Evolutionary conservation across 2,797 vertebrate genomes (phyloP).

Genomic region (Amazonetta brasiliensis): DNA sequence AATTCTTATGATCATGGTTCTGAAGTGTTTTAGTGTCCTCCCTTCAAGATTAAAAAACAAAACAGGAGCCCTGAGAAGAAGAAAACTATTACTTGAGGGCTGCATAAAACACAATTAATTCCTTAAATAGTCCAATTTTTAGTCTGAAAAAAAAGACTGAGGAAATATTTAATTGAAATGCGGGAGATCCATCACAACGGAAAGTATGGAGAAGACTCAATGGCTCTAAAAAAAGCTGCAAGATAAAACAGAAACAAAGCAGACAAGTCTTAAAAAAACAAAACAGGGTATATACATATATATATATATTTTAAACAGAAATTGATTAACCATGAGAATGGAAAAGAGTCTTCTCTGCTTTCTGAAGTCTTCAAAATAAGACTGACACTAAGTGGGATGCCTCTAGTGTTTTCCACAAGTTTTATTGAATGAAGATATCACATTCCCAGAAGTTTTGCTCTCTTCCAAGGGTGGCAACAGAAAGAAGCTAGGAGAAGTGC

Average conservation of each 20-base stretch:
- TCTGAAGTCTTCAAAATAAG: neutral
- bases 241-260: neutral
- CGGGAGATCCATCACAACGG: neutral
- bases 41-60: neutral
- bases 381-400: neutral
- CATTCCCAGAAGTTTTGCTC: neutral
- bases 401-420: neutral
- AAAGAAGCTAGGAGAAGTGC: neutral
- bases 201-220: neutral
- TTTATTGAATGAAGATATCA: neutral
- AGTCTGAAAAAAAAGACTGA: neutral
- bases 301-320: neutral
- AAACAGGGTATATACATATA: neutral
- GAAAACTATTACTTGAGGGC: neutral
- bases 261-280: neutral
- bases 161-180: neutral
- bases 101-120: neutral
- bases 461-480: neutral
- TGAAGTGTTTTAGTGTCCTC: accelerated
- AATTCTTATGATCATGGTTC: neutral
- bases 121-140: neutral
- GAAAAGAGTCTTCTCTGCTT: neutral
- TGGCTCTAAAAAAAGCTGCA: neutral
- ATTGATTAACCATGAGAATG: neutral
- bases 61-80: neutral